Evolutionary conservation across 23 tunicate genomes (phyloP).

Genomic region (Corella eumyota): DNA sequence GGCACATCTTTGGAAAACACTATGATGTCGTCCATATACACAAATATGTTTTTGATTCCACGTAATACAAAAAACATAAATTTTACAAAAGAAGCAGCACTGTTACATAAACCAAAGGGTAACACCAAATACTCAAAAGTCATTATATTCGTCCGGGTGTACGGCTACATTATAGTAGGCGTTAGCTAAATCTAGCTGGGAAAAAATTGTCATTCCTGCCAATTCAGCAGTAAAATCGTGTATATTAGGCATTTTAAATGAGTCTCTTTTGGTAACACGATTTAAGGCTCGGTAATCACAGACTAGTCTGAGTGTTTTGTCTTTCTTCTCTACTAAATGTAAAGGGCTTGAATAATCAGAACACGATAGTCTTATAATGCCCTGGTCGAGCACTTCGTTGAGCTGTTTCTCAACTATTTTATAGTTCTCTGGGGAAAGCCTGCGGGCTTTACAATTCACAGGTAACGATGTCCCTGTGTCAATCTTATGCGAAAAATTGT

Average conservation of each 20-base stretch:
- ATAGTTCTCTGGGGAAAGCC: not conserved
- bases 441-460: not conserved
- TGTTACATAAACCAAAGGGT: not conserved
- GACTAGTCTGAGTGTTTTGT: not conserved
- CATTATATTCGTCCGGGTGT: not conserved
- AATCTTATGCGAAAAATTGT: too few species aligned
- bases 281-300: not conserved
- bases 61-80: not conserved
- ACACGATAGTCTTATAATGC: not conserved
- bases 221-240: not conserved
- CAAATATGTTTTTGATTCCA: not conserved
- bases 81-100: not conserved
- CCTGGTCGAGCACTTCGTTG: not conserved
- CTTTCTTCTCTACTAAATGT: not conserved
- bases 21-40: not conserved
- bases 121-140: not conserved
- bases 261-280: not conserved
- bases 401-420: not conserved
- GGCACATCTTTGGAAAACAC: not conserved
- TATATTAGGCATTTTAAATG: not conserved
- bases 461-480: too few species aligned
- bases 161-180: not conserved
- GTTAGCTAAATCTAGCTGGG: not conserved
- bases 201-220: not conserved
- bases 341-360: not conserved